A percentile compares a stretch with the other conserved stretches of the same genome.
These are phyloP conservation scores for Eupithecia tripunctaria DNA, from an alignment of 2,888 invertebrate species.

Conservation along the genomic window DNA sequence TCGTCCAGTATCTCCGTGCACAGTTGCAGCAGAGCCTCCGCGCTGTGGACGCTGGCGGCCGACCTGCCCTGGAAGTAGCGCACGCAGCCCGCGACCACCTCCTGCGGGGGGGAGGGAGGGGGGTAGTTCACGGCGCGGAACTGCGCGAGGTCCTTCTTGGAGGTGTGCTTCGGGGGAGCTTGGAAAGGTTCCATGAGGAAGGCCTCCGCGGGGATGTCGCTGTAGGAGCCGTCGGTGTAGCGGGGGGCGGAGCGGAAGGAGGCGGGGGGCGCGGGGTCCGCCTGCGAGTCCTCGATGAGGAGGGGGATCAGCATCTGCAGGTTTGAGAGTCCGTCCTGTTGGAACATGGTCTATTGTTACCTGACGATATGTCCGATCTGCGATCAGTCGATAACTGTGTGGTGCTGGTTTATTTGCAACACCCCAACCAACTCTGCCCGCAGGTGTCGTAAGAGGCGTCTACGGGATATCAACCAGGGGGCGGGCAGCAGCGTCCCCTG, in stretches of 20 bases:
- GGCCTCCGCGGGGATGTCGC: constrained; percentile 45
- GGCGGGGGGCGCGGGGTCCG: background rate
- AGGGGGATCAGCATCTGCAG: constrained; percentile 46
- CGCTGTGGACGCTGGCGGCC: background rate
- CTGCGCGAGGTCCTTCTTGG: constrained; percentile 25
- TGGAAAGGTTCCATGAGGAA: constrained; percentile 40
- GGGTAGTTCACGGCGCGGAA: background rate
- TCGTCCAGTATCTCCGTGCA: constrained; percentile 22
- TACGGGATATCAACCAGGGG: no score
- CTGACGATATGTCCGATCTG: no score
- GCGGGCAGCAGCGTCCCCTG: no score
- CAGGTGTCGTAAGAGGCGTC: no score
- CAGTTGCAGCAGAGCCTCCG: constrained; percentile 6
- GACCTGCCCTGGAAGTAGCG: constrained; percentile 18
- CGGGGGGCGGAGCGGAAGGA: background rate
- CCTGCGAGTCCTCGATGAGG: background rate
- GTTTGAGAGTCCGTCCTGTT: constrained; percentile 32
- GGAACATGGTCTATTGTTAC: background rate
- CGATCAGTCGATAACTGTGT: no score
- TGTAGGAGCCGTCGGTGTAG: constrained; percentile 39
- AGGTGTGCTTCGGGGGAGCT: background rate
- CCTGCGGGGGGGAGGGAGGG: background rate
- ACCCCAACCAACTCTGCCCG: no score
- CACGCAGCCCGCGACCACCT: background rate
- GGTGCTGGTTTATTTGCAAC: no score